These are phyloP conservation scores for Patiria pectinifera DNA, from an alignment of 53 echinoderm and acorn worm species.

Conservation along the genomic window DNA sequence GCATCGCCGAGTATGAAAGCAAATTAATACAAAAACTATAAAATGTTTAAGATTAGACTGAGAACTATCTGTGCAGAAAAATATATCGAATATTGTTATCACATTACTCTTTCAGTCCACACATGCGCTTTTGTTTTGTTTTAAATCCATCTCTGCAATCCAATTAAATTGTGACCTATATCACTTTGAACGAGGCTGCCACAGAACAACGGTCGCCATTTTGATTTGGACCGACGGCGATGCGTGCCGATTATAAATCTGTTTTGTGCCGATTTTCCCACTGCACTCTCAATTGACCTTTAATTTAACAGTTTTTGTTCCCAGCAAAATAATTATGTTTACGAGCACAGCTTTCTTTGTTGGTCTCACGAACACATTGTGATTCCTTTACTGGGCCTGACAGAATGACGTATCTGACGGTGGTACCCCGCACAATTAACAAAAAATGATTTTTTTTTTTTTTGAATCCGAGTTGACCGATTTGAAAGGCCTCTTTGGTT, in stretches of 20 bases:
- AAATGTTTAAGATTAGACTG: too few relatives aligned
- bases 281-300: background rate
- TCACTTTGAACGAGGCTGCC: background rate
- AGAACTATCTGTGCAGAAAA: too few relatives aligned
- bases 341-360: conserved; percentile 30
- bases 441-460: background rate
- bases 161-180: background rate
- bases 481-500: background rate
- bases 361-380: background rate
- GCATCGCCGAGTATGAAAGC: too few relatives aligned
- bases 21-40: too few relatives aligned
- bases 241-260: background rate
- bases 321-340: background rate
- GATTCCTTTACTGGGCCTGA: background rate
- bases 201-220: background rate
- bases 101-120: too few relatives aligned
- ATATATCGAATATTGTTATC: too few relatives aligned
- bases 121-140: too few relatives aligned
- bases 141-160: background rate
- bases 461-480: conserved; percentile 19
- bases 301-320: conserved; percentile 9
- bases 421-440: conserved; percentile 39
- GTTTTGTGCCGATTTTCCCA: background rate
- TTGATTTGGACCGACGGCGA: background rate
- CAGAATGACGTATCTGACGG: conserved; percentile 42